These are phyloP conservation scores for Chironex yamaguchii DNA, from an alignment of 30 jellyfish, hydroid and myxozoan species.

Conservation along the genomic window DNA sequence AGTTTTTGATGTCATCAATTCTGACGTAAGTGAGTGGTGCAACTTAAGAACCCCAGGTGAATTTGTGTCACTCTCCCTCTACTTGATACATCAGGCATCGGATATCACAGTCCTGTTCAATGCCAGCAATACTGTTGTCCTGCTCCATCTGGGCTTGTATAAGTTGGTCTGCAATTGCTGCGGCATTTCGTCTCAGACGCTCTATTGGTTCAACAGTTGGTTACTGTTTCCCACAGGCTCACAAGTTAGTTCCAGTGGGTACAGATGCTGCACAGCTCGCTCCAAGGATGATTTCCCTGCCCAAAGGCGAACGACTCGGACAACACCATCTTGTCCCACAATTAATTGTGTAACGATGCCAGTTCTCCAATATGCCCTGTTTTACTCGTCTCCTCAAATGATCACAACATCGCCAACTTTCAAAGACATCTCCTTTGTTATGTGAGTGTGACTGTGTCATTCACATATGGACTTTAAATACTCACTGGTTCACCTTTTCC, in stretches of 20 bases:
- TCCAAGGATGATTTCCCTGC: conserved; percentile 37
- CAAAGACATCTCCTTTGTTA: background rate
- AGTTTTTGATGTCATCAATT: too few species aligned
- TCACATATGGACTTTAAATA: conserved; percentile 47
- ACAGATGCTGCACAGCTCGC: conserved; percentile 39
- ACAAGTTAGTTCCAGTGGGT: conserved; percentile 38
- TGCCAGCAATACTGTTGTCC: too few species aligned
- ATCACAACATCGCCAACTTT: conserved; percentile 47
- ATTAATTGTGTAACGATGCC: conserved; percentile 26
- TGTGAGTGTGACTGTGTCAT: conserved; percentile 29
- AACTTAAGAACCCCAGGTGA: too few species aligned
- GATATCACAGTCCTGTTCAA: too few species aligned
- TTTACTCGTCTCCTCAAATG: conserved; percentile 42
- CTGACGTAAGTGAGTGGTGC: too few species aligned
- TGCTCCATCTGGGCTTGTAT: too few species aligned
- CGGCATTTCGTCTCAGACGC: too few species aligned
- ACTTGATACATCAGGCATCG: too few species aligned
- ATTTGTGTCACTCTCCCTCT: too few species aligned
- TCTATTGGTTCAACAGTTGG: too few species aligned
- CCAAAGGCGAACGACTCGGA: conserved; percentile 37
- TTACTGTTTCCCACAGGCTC: conserved; percentile 5
- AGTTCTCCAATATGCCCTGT: conserved; percentile 38
- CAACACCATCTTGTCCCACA: conserved; percentile 26
- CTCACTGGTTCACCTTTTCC: conserved; percentile 59
- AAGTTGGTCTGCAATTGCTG: too few species aligned